Evolutionary conservation across 2,888 invertebrate genomes (phyloP), one percentile per base, ranked within the genome.

Genomic region (Lycocerus yunnanus): DNA sequence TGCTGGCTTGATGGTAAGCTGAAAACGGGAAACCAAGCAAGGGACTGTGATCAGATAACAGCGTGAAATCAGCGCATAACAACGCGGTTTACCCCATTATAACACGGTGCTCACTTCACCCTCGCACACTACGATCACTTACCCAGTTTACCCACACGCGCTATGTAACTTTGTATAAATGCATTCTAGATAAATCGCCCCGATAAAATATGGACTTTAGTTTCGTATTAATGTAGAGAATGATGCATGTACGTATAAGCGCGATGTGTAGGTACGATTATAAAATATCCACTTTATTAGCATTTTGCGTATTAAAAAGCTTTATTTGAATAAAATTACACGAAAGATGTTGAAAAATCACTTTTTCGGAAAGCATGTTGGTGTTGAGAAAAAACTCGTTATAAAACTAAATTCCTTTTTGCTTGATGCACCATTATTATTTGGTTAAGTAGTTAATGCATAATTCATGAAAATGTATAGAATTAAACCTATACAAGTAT

Each of bases 1-100:
- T 20, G 61, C 18, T n/a, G 20, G 61, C 61, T 63, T 82, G 81
- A 79, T 80, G 79, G 81, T 79, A 79, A 80, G 78, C 81, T 80
- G 72, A 78, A 80, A 79, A 78, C 79, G 81, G 80, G 80, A 79
- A 74, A 72, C 69, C 73, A 43, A 72, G 78, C 79, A 79, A 81
- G 83, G 82, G 84, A 83, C 80, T 81, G 84, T 82, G 84, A 86
- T 87, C 86, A 85, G 87, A 87, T 87, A 87, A 84, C 84, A 82
- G 84, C 83, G 85, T 86, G 86, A 87, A 87, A 87, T 86, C 87
- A 84, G 86, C 86, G 87, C 86, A 84, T 86, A 86, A 86, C 87
- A 86, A 86, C 86, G 86, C 85, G 87, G 87, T 86, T 86, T 86
- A 86, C 86, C 86, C 86, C 84, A 86, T 87, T 86, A 86, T 85